Evolutionary conservation across 2,888 invertebrate genomes (phyloP).

Genomic region (Lycocerus yunnanus): DNA sequence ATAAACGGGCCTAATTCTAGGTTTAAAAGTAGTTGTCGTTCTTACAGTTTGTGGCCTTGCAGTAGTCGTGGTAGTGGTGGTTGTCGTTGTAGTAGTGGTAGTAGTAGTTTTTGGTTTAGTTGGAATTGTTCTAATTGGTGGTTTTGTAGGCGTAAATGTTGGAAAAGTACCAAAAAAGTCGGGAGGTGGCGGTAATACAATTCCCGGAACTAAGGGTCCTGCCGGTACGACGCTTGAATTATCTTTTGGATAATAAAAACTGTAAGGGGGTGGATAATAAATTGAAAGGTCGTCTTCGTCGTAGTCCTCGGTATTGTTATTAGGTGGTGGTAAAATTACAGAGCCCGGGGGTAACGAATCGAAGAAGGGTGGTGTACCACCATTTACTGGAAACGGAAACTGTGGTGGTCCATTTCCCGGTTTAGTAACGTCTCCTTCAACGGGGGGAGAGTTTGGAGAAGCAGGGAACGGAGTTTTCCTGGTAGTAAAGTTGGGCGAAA

Average conservation of each 20-base stretch:
- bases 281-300: conserved; percentile 91
- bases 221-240: conserved; percentile 74
- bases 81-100: conserved; percentile 42
- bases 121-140: conserved; percentile 39
- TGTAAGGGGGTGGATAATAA: conserved; percentile 90
- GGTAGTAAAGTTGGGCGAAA: conserved; percentile 69
- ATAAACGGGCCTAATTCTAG: neutral
- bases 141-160: conserved; percentile 47
- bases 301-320: conserved; percentile 67
- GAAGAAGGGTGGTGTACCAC: conserved; percentile 55
- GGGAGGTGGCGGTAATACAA: conserved; percentile 85
- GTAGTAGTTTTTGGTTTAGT: conserved; percentile 18
- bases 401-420: conserved; percentile 60
- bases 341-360: conserved; percentile 67
- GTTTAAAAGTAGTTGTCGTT: neutral
- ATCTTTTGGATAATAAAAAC: conserved; percentile 80
- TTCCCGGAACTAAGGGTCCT: conserved; percentile 86
- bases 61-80: conserved; percentile 53
- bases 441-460: conserved; percentile 66
- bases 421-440: conserved; percentile 47
- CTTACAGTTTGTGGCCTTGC: neutral
- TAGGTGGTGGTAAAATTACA: conserved; percentile 58
- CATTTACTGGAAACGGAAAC: conserved; percentile 56
- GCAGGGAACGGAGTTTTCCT: conserved; percentile 67
- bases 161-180: conserved; percentile 79